A percentile compares a stretch with the other conserved stretches of the same genome.
These are phyloP conservation scores for Papilio polyxenes DNA, from an alignment of 1,140 invertebrate genomes.

Conservation along the genomic window DNA sequence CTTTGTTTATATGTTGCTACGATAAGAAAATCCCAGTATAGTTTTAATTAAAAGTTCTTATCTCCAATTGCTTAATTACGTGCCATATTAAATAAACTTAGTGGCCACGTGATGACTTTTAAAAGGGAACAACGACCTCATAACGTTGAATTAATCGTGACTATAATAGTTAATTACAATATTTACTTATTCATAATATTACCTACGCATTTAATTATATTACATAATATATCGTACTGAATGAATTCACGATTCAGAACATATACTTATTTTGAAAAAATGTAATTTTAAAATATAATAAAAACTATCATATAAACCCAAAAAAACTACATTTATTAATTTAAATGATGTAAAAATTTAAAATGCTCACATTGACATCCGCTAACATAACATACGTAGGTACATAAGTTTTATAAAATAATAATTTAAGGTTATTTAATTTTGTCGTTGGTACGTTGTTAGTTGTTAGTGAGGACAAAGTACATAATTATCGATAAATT, in stretches of 20 bases:
- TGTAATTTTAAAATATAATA: too few relatives aligned
- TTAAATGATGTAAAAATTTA: too few relatives aligned
- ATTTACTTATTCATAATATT: slow-evolving; percentile 24
- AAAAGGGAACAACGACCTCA: slow-evolving; percentile 7
- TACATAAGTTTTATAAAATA: neutral
- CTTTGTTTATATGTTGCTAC: neutral
- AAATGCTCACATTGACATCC: too few relatives aligned
- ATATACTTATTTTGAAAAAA: too few relatives aligned
- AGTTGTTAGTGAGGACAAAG: slow-evolving; percentile 38
- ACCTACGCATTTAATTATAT: neutral
- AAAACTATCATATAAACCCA: too few relatives aligned
- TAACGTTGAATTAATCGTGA: slow-evolving; percentile 20
- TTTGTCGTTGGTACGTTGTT: slow-evolving; percentile 5
- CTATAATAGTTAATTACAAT: slow-evolving; percentile 21
- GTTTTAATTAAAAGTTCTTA: slow-evolving; percentile 22
- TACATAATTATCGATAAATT: slow-evolving; percentile 43
- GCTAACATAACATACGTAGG: too few relatives aligned
- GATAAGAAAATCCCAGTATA: slow-evolving; percentile 15
- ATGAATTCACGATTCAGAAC: neutral
- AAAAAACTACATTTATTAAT: too few relatives aligned
- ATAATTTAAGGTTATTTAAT: neutral
- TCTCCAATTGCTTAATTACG: slow-evolving; percentile 23
- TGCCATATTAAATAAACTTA: slow-evolving; percentile 25
- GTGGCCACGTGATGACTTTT: slow-evolving; percentile 9
- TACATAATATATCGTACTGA: neutral